Conservation (phyloP, 2,797 vertebrate genomes). For the Phalanger gymnotis region DNA sequence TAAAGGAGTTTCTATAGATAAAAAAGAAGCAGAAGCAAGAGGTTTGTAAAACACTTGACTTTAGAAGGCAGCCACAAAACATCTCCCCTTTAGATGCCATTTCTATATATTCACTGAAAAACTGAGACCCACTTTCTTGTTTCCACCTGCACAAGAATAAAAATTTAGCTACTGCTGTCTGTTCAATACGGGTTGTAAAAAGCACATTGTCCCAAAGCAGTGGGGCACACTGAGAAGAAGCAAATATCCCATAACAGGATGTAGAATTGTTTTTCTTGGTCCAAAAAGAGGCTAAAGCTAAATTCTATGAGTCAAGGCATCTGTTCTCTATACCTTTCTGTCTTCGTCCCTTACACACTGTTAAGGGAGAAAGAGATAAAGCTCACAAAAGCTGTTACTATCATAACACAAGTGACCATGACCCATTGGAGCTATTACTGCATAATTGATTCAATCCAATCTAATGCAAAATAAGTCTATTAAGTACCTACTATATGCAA, state of each 20-base stretch:
- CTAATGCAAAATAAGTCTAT: not conserved
- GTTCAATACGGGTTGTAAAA: not conserved
- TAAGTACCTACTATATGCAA: not conserved
- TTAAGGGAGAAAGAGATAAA: not conserved
- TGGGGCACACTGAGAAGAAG: not conserved
- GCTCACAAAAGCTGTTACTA: not conserved
- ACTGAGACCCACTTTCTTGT: not conserved
- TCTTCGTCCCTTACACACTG: not conserved
- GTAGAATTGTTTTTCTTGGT: not conserved
- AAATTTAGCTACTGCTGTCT: not conserved
- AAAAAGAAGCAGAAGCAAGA: not conserved
- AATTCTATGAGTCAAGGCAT: not conserved
- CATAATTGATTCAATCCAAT: not conserved
- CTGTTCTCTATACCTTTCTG: not conserved
- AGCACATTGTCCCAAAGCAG: not conserved
- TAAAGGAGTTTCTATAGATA: not conserved
- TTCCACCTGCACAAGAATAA: not conserved
- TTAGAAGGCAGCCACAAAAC: not conserved
- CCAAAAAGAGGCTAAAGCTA: not conserved
- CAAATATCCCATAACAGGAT: not conserved
- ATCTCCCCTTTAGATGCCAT: not conserved
- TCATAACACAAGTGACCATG: not conserved
- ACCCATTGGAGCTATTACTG: not conserved
- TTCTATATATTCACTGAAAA: not conserved
- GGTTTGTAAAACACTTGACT: not conserved